Evolutionary conservation across 2,888 invertebrate species (phyloP), one percentile per base, ranked within the genome.

Genomic region (Lycophotia porphyrea): DNA sequence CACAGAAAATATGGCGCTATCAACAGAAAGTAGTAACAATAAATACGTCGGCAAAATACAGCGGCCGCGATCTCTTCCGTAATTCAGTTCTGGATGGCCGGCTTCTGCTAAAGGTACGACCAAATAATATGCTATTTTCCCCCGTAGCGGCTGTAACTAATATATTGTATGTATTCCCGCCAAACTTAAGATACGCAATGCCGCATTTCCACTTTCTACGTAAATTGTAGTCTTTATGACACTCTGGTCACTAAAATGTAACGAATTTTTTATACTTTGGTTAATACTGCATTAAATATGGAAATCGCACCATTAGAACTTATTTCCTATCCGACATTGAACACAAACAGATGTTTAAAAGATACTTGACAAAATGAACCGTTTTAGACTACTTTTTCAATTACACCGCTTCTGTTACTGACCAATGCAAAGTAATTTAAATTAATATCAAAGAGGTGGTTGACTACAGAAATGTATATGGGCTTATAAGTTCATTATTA

Each of bases 31-130:
- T 87, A 88, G 85, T 81, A 81, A 80, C 89, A 87, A 91, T 90
- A 92, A 91, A 92, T 89, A 87, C 72, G 74, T 81, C 68, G 76
- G 86, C 21, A 88, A 90, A 90, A 86, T 85, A 87, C 85, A 87
- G 87, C 75, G 74, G 67, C 79, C 82, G 74, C 82, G 79, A 86
- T 85, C 84, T 84, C 88, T 87, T 88, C 88, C 88, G 90, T 87
- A 88, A 88, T 87, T 88, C 86, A 87, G 87, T 76, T 70, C 76
- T 84, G 71, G 79, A 84, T 74, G 70, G 74, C 42, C 63, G 66
- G 72, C 71, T 80, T 67, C 72, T 44, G 73, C 44, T 68, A 80
- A 81, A 70, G 72, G 68, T 61, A 76, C 49, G 52, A 77, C 78
- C 70, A 74, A 81, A 82, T 82, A 83, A 85, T 84, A 86, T 74